Evolutionary conservation across 1,140 invertebrate genomes (phyloP).

Genomic region (Trachymyrmex septentrionalis): DNA sequence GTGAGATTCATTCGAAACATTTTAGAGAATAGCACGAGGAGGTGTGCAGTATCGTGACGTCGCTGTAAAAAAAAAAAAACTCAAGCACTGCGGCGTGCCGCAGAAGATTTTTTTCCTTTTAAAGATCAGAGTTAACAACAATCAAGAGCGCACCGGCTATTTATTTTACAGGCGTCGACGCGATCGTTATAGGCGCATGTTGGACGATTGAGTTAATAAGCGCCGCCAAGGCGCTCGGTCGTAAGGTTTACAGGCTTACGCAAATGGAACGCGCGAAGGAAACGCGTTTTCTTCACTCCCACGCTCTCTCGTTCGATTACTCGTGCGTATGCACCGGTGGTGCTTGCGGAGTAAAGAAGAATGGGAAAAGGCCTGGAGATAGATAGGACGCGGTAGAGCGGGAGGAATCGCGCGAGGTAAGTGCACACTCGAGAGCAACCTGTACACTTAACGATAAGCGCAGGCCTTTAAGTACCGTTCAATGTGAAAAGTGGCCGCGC

Average conservation of each 20-base stretch:
- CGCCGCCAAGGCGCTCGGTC: conserved; percentile 33
- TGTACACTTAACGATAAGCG: conserved; percentile 64
- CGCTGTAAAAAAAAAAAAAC: not conserved
- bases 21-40: too few relatives aligned
- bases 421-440: conserved; percentile 58
- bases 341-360: conserved; percentile 4
- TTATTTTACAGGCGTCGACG: conserved; percentile 51
- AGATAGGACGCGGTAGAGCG: not conserved
- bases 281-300: conserved; percentile 67
- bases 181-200: conserved; percentile 41
- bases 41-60: not conserved
- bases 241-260: conserved; percentile 62
- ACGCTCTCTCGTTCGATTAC: conserved; percentile 64
- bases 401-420: conserved; percentile 34
- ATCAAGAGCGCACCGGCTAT: conserved; percentile 11
- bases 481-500: conserved; percentile 61
- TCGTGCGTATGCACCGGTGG: not conserved
- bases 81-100: not conserved
- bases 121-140: not conserved
- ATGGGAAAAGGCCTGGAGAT: conserved; percentile 6
- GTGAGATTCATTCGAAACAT: too few relatives aligned
- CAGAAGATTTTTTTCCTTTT: not conserved
- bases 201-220: conserved; percentile 59
- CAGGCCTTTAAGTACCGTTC: conserved; percentile 61
- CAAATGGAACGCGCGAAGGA: conserved; percentile 63